phyloP scores from a whole-genome alignment of 2,888 invertebrate species.

The Leucoptera coffeella region DNA sequence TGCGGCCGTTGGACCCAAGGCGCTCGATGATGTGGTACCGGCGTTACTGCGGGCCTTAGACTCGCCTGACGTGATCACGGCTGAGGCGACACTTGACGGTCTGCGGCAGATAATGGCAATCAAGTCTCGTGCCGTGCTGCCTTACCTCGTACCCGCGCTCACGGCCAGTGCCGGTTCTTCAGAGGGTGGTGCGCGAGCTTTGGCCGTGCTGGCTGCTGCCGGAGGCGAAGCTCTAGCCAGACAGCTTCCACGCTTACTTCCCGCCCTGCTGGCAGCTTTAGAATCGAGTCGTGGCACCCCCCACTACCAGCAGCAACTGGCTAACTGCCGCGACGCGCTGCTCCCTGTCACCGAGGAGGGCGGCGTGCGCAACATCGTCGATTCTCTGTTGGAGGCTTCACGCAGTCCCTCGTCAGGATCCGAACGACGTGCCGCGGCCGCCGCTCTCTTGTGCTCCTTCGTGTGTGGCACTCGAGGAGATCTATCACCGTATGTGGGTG shows the following conservation, averaged over 20 bases:
- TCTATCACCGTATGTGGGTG: constrained; percentile 81
- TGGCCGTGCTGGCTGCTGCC: constrained; percentile 90
- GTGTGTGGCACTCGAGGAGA: constrained; percentile 86
- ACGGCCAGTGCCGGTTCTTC: constrained; percentile 83
- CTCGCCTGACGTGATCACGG: constrained; percentile 69
- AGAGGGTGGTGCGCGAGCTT: too few relatives aligned
- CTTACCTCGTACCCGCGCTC: constrained; percentile 92
- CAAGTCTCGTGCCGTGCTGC: constrained; percentile 91
- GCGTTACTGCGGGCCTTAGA: constrained; percentile 73
- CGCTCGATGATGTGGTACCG: constrained; percentile 94
- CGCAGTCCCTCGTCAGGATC: constrained; percentile 63
- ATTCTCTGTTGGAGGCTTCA: constrained; percentile 74
- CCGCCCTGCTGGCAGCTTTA: constrained; percentile 77
- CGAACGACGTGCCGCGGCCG: constrained; percentile 69
- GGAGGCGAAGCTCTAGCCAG: constrained; percentile 89
- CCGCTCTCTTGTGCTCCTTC: constrained; percentile 84
- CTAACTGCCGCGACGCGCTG: constrained; percentile 89
- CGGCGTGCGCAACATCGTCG: constrained; percentile 82
- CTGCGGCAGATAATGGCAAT: constrained; percentile 95
- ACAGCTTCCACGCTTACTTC: constrained; percentile 86
- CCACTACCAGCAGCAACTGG: constrained; percentile 68
- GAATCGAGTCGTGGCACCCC: constrained; percentile 61
- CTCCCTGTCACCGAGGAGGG: constrained; percentile 84
- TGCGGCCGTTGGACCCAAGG: constrained; percentile 86
- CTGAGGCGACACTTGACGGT: constrained; percentile 91